Conservation (phyloP, 2,113 vertebrate genomes). For the Aspiorhynchus laticeps region DNA sequence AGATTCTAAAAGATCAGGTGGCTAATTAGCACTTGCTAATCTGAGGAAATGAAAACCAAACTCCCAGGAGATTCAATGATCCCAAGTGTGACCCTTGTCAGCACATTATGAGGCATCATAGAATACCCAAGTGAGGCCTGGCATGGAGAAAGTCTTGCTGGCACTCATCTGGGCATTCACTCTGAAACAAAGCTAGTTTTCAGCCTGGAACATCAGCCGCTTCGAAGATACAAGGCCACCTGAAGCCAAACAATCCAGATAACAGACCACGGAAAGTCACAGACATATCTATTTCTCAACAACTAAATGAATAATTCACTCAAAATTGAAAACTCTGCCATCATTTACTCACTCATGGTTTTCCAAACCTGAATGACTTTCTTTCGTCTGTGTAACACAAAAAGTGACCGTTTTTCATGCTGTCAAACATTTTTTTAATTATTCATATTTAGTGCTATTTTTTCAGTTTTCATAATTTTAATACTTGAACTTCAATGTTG, state of each 20-base stretch:
- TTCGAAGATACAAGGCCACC: too few relatives aligned
- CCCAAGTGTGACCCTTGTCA: constrained; percentile 58
- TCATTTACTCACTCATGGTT: neutral
- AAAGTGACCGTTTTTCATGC: too few relatives aligned
- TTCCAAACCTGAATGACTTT: too few relatives aligned
- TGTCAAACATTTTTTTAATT: too few relatives aligned
- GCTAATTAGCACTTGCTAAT: constrained; percentile 90
- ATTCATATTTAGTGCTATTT: too few relatives aligned
- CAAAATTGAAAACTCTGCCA: neutral
- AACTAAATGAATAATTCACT: neutral
- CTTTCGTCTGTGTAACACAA: too few relatives aligned
- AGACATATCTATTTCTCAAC: neutral
- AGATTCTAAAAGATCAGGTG: constrained; percentile 79
- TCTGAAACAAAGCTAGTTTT: neutral
- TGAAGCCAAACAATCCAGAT: neutral
- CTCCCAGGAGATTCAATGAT: constrained; percentile 85
- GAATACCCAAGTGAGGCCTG: neutral
- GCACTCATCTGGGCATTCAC: constrained; percentile 14
- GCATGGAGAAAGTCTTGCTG: constrained; percentile 6
- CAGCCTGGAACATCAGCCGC: neutral
- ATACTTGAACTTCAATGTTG: too few relatives aligned
- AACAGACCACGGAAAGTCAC: neutral
- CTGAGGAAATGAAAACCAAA: constrained; percentile 84
- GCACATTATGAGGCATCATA: constrained; percentile 16
- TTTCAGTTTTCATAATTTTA: too few relatives aligned